Evolutionary conservation across 2,888 invertebrate genomes (phyloP).

Genomic region (Clanis bilineata): DNA sequence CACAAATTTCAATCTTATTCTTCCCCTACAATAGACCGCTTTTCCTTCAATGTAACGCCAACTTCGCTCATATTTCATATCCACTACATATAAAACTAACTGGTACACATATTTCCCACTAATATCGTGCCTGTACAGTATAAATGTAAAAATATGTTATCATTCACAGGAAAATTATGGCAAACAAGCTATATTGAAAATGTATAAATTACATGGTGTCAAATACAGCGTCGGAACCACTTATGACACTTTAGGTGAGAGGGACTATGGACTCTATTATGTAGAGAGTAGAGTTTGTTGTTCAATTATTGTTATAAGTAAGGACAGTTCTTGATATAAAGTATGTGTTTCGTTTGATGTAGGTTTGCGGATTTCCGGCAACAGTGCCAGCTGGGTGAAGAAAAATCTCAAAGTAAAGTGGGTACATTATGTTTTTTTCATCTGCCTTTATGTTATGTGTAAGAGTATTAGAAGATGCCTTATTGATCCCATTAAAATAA

Average conservation of each 20-base stretch:
- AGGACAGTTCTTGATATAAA: slow-evolving; percentile 12
- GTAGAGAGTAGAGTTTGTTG: not conserved
- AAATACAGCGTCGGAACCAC: slow-evolving; percentile 60
- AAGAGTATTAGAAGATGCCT: not conserved
- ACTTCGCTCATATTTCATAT: not conserved
- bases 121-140: not conserved
- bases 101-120: not conserved
- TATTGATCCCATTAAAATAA: not conserved
- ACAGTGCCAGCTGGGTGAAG: slow-evolving; percentile 67
- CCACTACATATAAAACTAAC: not conserved
- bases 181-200: slow-evolving; percentile 61
- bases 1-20: not conserved
- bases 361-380: slow-evolving; percentile 63
- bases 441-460: slow-evolving; percentile 11
- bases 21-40: not conserved
- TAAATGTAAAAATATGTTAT: not conserved
- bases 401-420: slow-evolving; percentile 50
- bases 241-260: slow-evolving; percentile 56
- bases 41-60: not conserved
- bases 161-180: slow-evolving; percentile 62
- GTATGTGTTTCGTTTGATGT: slow-evolving; percentile 27
- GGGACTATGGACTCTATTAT: not conserved
- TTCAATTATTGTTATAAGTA: not conserved
- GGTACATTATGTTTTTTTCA: slow-evolving; percentile 30
- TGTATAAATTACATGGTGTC: slow-evolving; percentile 43